Conservation (phyloP, 1,140 invertebrate species). For the Leucophenga varia region DNA sequence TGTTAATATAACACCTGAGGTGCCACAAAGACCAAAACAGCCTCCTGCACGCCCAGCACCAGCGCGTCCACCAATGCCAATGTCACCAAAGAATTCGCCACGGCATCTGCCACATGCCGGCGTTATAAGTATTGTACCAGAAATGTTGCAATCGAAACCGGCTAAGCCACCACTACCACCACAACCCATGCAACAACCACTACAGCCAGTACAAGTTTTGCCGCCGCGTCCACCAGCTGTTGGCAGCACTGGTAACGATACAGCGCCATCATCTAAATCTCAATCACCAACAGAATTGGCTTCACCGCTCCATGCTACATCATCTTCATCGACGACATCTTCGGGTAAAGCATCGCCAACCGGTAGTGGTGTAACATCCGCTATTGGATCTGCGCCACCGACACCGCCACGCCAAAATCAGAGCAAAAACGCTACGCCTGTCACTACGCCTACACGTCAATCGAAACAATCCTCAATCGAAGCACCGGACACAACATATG, state of each 20-base stretch:
- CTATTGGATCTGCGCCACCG: slow-evolving; percentile 29
- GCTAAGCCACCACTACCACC: slow-evolving; percentile 59
- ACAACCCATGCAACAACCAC: slow-evolving; percentile 58
- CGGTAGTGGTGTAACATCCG: slow-evolving; percentile 5
- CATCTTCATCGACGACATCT: slow-evolving; percentile 29
- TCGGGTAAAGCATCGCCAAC: slow-evolving; percentile 41
- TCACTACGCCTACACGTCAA: slow-evolving; percentile 40
- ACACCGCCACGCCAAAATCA: slow-evolving; percentile 46
- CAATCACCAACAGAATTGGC: slow-evolving; percentile 38
- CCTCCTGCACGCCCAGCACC: slow-evolving; percentile 59
- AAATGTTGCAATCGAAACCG: slow-evolving; percentile 30
- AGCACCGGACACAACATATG: slow-evolving; percentile 26
- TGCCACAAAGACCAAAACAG: slow-evolving; percentile 62
- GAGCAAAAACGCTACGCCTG: slow-evolving; percentile 40
- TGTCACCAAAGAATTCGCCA: slow-evolving; percentile 56
- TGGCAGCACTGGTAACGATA: slow-evolving; percentile 54
- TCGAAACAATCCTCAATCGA: slow-evolving; percentile 25
- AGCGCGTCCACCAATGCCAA: slow-evolving; percentile 62
- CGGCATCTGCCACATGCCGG: slow-evolving; percentile 53
- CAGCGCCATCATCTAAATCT: slow-evolving; percentile 52
- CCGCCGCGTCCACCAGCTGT: slow-evolving; percentile 47
- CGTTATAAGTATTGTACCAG: slow-evolving; percentile 47
- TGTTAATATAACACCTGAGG: slow-evolving; percentile 55
- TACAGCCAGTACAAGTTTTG: slow-evolving; percentile 59
- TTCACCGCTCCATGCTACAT: slow-evolving; percentile 28